Evolutionary conservation across 2,888 invertebrate genomes (phyloP), one percentile per base, ranked within the genome.

Genomic region (Apoderus coryli): DNA sequence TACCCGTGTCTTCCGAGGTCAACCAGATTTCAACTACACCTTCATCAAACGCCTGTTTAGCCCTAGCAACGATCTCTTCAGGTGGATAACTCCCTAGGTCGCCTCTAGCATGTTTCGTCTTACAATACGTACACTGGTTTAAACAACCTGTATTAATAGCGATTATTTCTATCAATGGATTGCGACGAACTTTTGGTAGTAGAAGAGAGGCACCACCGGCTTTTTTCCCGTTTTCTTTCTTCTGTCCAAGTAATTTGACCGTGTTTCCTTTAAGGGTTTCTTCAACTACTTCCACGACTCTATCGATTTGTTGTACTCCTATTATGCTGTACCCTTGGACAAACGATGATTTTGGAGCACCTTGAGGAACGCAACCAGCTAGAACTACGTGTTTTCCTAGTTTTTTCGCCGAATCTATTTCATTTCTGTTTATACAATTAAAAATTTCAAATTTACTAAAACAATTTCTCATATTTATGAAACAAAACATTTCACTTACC

Each of bases 71-170:
- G 25, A 96, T 90, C 55, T 93, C 86, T 27, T 81, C 79, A 0
- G 86, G 80, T 0, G 76, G 72, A 54, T 95, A 95, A 52, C 92
- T 93, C 0, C 86, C 19, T n/a, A 98, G 59, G 52, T 95, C 89
- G 0, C 98, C 98, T 28, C 98, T 60, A 0, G 96, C 96, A 56
- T 93, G 92, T 52, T 93, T 95, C 0, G 95, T 96, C 60, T 96
- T 98, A 53, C 96, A 98, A 52, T 98, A 98, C 0, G 96, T 95
- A 56, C 98, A 98, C 49, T 93, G 90, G 61, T 98, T 98, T 3
- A 98, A 62, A 47, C 98, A 98, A 0, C 93, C 93, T 0, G 92
- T 89, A 55, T 89, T 93, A 26, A 95, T 88, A 0, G 93, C 77
- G 35, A 95, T 92, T 32, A 98, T 98, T 65, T 98, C 98, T 35